These are phyloP conservation scores for Coelopa frigida DNA, from an alignment of 1,140 invertebrate species.

Conservation along the genomic window DNA sequence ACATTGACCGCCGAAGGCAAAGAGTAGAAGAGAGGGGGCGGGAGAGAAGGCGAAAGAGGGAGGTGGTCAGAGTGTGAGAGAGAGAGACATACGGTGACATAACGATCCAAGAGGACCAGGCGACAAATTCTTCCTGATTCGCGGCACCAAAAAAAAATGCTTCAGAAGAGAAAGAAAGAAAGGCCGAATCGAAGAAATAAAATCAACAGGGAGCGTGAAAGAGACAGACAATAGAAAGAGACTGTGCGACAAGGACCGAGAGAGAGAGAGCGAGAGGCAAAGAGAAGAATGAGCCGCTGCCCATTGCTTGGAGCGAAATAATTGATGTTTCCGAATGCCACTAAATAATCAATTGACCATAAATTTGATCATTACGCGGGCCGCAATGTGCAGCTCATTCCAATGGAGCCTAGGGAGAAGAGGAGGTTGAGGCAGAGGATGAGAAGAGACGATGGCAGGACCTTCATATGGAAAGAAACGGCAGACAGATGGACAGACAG, in stretches of 20 bases:
- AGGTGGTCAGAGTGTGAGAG: constrained; percentile 1
- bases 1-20: too few species aligned
- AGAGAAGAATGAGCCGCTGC: not conserved
- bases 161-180: constrained; percentile 1
- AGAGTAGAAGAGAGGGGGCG: not conserved
- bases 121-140: not conserved
- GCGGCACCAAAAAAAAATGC: not conserved
- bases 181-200: not conserved
- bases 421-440: too few species aligned
- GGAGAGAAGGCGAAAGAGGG: not conserved
- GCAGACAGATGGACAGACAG: too few species aligned
- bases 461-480: too few species aligned
- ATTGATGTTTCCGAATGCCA: constrained; percentile 45
- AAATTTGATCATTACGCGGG: constrained; percentile 43
- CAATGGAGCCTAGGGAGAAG: too few species aligned
- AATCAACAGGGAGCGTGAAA: not conserved
- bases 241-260: too few species aligned
- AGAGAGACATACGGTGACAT: too few species aligned
- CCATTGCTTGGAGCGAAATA: too few species aligned
- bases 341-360: constrained; percentile 46
- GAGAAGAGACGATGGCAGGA: too few species aligned
- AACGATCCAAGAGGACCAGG: not conserved
- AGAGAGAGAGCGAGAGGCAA: constrained; percentile 1
- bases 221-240: too few species aligned
- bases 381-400: too few species aligned